Evolutionary conservation across 2,888 invertebrate genomes (phyloP).

Genomic region (Brachyptera risi): DNA sequence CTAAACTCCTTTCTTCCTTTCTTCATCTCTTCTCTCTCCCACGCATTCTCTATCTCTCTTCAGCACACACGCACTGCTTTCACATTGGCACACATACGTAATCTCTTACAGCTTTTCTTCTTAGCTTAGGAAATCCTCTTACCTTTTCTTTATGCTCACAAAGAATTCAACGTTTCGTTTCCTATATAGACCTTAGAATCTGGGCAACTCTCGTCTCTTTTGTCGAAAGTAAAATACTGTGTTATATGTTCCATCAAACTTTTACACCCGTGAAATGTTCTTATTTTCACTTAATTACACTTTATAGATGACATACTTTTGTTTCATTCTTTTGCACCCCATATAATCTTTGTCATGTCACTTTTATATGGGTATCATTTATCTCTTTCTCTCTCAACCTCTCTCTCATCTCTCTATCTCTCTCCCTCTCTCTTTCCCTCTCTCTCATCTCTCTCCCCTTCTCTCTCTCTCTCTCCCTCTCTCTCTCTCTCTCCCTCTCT

Average conservation of each 20-base stretch:
- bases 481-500: too few species aligned
- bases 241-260: background rate
- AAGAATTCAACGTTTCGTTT: background rate
- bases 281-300: constrained; percentile 2
- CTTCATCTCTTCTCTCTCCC: too few species aligned
- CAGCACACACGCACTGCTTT: background rate
- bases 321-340: too few species aligned
- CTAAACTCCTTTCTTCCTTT: too few species aligned
- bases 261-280: background rate
- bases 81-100: constrained; percentile 1
- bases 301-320: too few species aligned
- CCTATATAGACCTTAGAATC: background rate
- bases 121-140: constrained; percentile 4
- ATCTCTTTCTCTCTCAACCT: too few species aligned
- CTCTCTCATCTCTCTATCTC: too few species aligned
- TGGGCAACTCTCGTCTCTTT: background rate
- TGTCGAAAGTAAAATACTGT: constrained; percentile 2
- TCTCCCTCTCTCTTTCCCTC: too few species aligned
- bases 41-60: background rate
- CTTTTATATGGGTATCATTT: constrained; percentile 17
- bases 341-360: background rate
- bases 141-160: constrained; percentile 4
- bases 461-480: too few species aligned
- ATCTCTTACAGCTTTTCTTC: constrained; percentile 7
- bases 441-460: too few species aligned